A percentile compares a stretch with the other conserved stretches of the same genome.
Conservation (phyloP, 2,113 vertebrate genomes). For the Henicopernis longicauda region DNA sequence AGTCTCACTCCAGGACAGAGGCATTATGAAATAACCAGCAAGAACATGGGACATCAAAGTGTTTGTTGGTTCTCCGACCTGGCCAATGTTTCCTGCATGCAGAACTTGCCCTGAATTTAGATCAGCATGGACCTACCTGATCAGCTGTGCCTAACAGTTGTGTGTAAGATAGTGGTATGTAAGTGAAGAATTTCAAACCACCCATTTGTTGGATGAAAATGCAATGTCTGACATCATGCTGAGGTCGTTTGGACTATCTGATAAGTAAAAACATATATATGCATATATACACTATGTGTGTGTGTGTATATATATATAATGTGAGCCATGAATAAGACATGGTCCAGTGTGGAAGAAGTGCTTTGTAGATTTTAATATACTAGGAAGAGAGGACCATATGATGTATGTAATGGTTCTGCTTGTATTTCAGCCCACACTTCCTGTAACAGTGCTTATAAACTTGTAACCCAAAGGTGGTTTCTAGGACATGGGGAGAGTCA, state of each 20-base stretch:
- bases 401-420: neutral
- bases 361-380: neutral
- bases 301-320: too few species aligned
- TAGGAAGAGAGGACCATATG: neutral
- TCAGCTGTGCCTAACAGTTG: neutral
- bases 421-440: neutral
- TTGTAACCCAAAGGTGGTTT: neutral
- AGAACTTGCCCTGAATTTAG: neutral
- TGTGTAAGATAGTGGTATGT: neutral
- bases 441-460: neutral
- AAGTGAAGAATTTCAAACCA: neutral
- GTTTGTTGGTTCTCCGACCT: neutral
- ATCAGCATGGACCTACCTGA: neutral
- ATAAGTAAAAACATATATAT: neutral
- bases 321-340: neutral
- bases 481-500: neutral
- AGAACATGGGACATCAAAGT: neutral
- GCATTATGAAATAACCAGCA: neutral
- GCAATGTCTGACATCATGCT: neutral
- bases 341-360: neutral
- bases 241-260: neutral
- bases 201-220: neutral
- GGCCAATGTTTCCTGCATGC: neutral
- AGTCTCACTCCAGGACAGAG: neutral
- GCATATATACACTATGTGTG: too few species aligned